Base-by-base conservation (phyloP, 37 sponge, comb jelly and placozoan genomes). In the Cladorhizidae sp. region DNA sequence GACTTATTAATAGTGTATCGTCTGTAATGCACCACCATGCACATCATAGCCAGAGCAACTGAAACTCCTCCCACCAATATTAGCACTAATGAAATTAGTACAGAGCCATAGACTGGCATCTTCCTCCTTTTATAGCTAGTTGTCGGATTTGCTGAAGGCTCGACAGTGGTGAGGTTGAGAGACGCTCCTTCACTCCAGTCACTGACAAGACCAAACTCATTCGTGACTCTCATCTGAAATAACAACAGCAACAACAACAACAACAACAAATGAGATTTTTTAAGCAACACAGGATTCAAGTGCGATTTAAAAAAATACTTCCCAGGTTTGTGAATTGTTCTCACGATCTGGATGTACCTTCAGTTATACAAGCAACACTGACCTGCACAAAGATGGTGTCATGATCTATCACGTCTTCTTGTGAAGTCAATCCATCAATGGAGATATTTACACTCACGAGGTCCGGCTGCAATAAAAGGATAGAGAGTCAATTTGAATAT, bases 221-320 rank as follows among this genome's bases (percentile, higher is more conserved):
- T 79, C 11, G 1, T 1, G 33, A 70, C 40, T 45, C 80, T 49
- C 70, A 79, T 69, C 80, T 79, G 55, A 18, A 68, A 56, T 51
- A 57, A 22, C n/a, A 37, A 22, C 2, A 45, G n/a, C 3, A 17
- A 49, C 51, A 72, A 25, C 40, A 14, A 67, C 21, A 32, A 31
- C n/a, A n/a, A n/a, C n/a, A n/a, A n/a, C n/a, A n/a, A n/a, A n/a
- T n/a, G n/a, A n/a, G n/a, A n/a, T n/a, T n/a, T n/a, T n/a, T n/a
- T n/a, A n/a, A n/a, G n/a, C n/a, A n/a, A n/a, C n/a, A n/a, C n/a
- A n/a, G n/a, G n/a, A n/a, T n/a, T n/a, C n/a, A n/a, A n/a, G n/a
- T n/a, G n/a, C n/a, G n/a, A n/a, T n/a, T n/a, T n/a, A n/a, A n/a
- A n/a, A n/a, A n/a, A n/a, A n/a, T n/a, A n/a, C n/a, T n/a, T n/a